Conservation (phyloP, 2,797 vertebrate genomes). For the Balearica regulorum region DNA sequence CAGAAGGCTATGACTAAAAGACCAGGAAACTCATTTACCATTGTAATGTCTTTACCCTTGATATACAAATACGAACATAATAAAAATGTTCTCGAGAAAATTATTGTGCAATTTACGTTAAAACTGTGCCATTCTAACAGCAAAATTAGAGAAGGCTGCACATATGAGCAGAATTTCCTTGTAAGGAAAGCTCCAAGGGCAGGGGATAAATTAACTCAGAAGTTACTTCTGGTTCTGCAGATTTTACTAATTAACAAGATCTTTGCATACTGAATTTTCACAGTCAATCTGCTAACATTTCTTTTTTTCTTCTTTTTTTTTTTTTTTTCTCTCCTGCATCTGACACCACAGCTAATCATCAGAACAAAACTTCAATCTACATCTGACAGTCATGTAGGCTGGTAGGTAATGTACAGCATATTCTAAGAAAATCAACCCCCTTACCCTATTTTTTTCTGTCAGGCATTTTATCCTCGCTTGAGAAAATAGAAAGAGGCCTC, state of each 20-base stretch:
- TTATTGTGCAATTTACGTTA: not conserved
- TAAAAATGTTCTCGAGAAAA: not conserved
- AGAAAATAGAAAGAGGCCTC: not conserved
- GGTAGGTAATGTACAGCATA: not conserved
- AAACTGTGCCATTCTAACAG: not conserved
- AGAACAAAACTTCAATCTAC: slow-evolving; percentile 35
- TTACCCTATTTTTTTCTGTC: not conserved
- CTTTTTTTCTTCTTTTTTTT: not conserved
- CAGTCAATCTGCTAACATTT: slow-evolving; percentile 32
- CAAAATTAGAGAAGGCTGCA: not conserved
- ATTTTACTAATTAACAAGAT: slow-evolving; percentile 57
- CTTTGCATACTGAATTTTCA: slow-evolving; percentile 40
- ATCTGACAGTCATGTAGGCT: slow-evolving; percentile 11
- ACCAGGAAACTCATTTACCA: not conserved
- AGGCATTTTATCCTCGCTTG: not conserved
- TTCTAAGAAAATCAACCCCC: not conserved
- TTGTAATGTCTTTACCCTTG: not conserved
- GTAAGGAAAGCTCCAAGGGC: slow-evolving; percentile 28
- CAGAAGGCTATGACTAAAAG: not conserved
- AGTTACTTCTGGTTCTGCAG: slow-evolving; percentile 55
- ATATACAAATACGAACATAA: not conserved
- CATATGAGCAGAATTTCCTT: slow-evolving; percentile 28
- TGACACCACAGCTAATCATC: slow-evolving; percentile 41
- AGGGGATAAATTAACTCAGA: slow-evolving; percentile 51
- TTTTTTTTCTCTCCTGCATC: not conserved